Evolutionary conservation across 2,113 vertebrate genomes (phyloP).

Genomic region (Rhabdornis inornatus): DNA sequence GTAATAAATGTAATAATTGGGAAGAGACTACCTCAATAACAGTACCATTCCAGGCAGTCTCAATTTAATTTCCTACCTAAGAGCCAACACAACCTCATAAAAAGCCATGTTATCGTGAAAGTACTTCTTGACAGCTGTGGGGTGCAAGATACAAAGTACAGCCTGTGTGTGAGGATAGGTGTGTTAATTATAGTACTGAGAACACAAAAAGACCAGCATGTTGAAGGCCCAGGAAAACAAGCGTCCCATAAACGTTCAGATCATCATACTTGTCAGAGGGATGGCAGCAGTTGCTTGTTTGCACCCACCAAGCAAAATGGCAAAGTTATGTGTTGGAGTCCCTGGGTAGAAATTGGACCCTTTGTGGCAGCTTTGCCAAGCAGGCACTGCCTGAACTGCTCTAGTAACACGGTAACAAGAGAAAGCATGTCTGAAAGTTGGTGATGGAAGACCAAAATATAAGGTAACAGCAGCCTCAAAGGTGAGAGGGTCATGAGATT

Average conservation of each 20-base stretch:
- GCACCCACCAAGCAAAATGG: accelerated
- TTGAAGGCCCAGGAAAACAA: background rate
- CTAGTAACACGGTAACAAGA: background rate
- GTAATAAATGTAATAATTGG: background rate
- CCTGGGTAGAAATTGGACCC: background rate
- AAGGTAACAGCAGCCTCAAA: background rate
- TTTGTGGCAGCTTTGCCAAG: background rate
- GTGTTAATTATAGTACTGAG: background rate
- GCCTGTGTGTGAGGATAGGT: background rate
- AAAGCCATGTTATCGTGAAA: background rate
- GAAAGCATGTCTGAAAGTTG: background rate
- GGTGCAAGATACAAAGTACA: background rate
- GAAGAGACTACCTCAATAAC: background rate
- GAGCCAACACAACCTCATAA: background rate
- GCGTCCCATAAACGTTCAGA: background rate
- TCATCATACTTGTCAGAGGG: background rate
- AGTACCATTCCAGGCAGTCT: background rate
- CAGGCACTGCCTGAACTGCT: too few relatives aligned
- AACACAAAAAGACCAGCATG: background rate
- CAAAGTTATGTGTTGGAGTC: background rate
- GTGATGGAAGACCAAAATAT: background rate
- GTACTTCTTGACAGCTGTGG: background rate
- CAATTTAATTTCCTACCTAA: background rate
- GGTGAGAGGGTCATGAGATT: background rate
- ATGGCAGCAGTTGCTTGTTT: background rate